These are phyloP conservation scores for Novumbra hubbsi DNA, from an alignment of 2,797 vertebrate species.

Conservation along the genomic window DNA sequence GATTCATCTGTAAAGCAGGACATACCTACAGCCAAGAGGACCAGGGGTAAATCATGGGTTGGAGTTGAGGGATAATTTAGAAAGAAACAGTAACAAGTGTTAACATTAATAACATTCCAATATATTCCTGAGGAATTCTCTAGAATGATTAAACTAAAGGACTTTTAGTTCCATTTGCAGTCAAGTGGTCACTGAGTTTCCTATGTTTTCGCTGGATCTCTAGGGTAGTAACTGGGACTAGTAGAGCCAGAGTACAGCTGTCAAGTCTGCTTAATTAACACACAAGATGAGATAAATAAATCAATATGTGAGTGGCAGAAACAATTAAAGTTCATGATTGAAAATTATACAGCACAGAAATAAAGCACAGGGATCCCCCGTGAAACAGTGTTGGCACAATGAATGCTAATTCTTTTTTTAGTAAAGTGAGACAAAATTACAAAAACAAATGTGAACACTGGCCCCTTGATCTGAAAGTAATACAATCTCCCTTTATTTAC, in stretches of 20 bases:
- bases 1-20: too few relatives aligned
- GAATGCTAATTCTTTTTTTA: slow-evolving; percentile 26
- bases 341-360: slow-evolving; percentile 57
- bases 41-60: too few relatives aligned
- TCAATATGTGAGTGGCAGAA: slow-evolving; percentile 68
- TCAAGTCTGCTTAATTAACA: slow-evolving; percentile 66
- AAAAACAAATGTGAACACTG: neutral
- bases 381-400: slow-evolving; percentile 61
- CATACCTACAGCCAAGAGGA: too few relatives aligned
- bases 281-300: slow-evolving; percentile 60
- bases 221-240: slow-evolving; percentile 31
- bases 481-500: neutral
- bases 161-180: neutral
- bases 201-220: neutral
- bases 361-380: slow-evolving; percentile 46
- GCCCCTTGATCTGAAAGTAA: neutral
- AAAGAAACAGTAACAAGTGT: neutral
- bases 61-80: too few relatives aligned
- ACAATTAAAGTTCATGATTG: slow-evolving; percentile 62
- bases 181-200: neutral
- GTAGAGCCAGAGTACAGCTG: slow-evolving; percentile 44
- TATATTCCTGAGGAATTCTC: neutral
- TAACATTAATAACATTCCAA: neutral
- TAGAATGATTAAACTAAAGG: neutral
- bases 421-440: neutral